A percentile compares a stretch with the other conserved stretches of the same genome.
Evolutionary conservation across 2,797 vertebrate species (phyloP).

Genomic region (Sebastiscus albofasciatus): DNA sequence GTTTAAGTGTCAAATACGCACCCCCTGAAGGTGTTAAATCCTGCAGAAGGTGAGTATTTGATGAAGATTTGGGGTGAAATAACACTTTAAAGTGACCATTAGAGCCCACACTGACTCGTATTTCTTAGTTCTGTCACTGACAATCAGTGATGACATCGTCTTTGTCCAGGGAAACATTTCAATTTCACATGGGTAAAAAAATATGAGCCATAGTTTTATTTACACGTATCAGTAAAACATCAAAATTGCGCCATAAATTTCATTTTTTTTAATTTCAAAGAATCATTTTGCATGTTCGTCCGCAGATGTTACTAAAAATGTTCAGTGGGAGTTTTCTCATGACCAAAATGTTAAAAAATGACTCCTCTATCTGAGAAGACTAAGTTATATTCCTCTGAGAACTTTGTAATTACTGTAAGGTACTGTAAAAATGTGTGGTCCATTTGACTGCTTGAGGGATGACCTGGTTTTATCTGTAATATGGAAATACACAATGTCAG

Average conservation of each 20-base stretch:
- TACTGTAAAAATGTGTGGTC: slow-evolving; percentile 19
- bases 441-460: not conserved
- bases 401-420: slow-evolving; percentile 19
- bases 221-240: not conserved
- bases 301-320: not conserved
- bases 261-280: no score
- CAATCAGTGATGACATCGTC: slow-evolving; percentile 7
- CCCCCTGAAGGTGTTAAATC: not conserved
- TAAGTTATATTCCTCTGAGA: not conserved
- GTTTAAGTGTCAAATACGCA: not conserved
- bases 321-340: not conserved
- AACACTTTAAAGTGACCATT: slow-evolving; percentile 6
- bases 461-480: slow-evolving; percentile 16
- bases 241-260: not conserved
- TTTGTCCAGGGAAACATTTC: not conserved
- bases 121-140: slow-evolving; percentile 1
- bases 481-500: slow-evolving; percentile 30
- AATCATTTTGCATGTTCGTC: not conserved
- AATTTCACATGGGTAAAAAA: slow-evolving; percentile 1
- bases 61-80: not conserved
- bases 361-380: not conserved
- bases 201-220: slow-evolving; percentile 17
- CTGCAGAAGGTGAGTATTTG: not conserved
- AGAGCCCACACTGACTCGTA: not conserved
- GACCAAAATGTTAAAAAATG: slow-evolving; percentile 8